Base-by-base conservation (phyloP, 2,797 vertebrate genomes). In the Gymnoscopelus microlampas region DNA sequence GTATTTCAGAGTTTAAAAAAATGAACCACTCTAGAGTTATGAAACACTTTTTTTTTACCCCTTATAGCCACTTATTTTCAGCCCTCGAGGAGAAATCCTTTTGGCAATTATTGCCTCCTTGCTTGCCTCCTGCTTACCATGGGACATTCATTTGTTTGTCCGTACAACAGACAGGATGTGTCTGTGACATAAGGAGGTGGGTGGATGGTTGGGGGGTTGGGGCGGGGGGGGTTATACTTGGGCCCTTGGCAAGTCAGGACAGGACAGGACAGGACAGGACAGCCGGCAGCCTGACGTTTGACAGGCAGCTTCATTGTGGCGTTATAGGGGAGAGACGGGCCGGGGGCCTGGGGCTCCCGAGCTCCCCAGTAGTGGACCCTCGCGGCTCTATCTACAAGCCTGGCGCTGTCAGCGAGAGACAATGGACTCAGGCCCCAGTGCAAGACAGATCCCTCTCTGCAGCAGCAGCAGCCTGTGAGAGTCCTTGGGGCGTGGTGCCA, bases 251-350 rank as follows among this genome's bases (percentile, higher is more conserved):
- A 44, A 44, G 66, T 53, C 74, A 73, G 71, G 60, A 63, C 68
- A 75, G 73, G 69, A 78, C 74, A 70, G 80, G 66, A 53, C 74
- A 73, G 71, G 60, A 63, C 68, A 75, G 73, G 69, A 78, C 75
- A 70, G 80, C 77, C 51, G 39, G 56, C 63, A 63, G 65, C 24
- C 50, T 70, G 53, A 67, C 63, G 0, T 67, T 68, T 88, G 85
- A 89, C 78, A 35, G 86, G 81, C 81, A 85, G 76, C 58, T 78
- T 85, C 75, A 82, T 87, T 87, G 85, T 86, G 60, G 62, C 63
- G 73, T 79, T 69, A 3, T 39, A 6, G 35, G 7, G 7, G 39
- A 8, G 39, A 7, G 39, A 44, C 39, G 39, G 8, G 39, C 63
- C 66, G 73, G 78, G 78, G 78, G 60, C 53, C 3, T 10, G 71